phyloP scores from a whole-genome alignment of 2,113 vertebrate genomes.

The Ovibos moschatus region DNA sequence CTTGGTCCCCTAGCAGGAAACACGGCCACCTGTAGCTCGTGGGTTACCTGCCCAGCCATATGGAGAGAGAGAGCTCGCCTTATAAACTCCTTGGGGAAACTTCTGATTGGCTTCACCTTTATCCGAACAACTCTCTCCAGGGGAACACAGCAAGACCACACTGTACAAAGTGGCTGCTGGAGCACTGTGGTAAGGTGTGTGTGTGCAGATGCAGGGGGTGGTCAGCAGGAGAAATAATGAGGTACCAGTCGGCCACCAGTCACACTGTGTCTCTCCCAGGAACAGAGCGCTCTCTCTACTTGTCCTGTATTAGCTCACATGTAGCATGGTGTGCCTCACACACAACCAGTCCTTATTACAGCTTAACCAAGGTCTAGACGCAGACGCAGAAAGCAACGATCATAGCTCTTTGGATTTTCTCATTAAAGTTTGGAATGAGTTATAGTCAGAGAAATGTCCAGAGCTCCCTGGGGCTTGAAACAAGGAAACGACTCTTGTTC shows the following conservation, averaged over 20 bases:
- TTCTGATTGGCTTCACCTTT: background rate
- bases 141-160: rapidly evolving
- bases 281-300: background rate
- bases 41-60: background rate
- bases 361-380: background rate
- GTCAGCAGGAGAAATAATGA: background rate
- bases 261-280: background rate
- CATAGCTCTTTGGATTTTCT: background rate
- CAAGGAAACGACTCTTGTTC: background rate
- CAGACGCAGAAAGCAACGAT: background rate
- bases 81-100: background rate
- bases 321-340: background rate
- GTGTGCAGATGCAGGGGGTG: too few species aligned
- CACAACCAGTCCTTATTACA: background rate
- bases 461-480: background rate
- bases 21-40: rapidly evolving
- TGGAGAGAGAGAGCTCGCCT: background rate
- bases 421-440: background rate
- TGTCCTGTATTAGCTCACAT: background rate
- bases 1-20: background rate
- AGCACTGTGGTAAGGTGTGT: background rate
- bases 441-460: background rate
- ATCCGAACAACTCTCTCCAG: background rate
- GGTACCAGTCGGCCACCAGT: background rate
- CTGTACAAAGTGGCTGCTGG: background rate